Evolutionary conservation across 2,888 invertebrate genomes (phyloP), one percentile per base, ranked within the genome.

Genomic region (Apomyelois bistriatella): DNA sequence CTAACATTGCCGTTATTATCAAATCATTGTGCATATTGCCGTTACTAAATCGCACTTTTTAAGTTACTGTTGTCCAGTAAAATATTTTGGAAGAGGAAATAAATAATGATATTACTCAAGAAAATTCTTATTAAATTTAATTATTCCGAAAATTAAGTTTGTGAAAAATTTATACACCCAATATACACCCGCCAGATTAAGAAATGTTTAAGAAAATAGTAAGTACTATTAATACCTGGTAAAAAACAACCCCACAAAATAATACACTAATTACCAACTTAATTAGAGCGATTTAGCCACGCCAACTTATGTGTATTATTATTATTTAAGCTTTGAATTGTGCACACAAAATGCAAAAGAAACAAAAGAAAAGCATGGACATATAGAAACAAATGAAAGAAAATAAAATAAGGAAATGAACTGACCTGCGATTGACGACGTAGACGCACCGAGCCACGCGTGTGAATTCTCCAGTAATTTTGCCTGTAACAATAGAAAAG

Each of bases 391-490:
- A 16, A 38, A 36, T n/a, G n/a, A 36, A 36, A 36, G 10, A 4
- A 36, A 36, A 36, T 36, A 15, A 32, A 35, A 46, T 32, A 35
- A 35, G 46, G 43, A 52, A 36, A 65, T 76, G 64, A 76, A 94
- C 95, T 94, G 94, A 97, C 97, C 97, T 93, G 97, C 95, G 89
- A 96, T 94, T 73, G 96, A 95, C 58, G 97, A 96, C 58, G 96
- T 96, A 64, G 96, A 95, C 71, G 96, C 95, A 67, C 96, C 97
- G 88, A 97, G 94, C 97, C 97, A 97, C 79, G 96, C 95, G 84
- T 97, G 97, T 64, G 97, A 96, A 68, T 95, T 96, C 86, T 97
- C 97, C 90, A 97, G 92, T 91, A 97, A 93, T 91, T 97, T 97
- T 73, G 97, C 97, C 97, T 97, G 94, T 62, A 66, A 83, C 72